Evolutionary conservation across 1,140 invertebrate genomes (phyloP), one percentile per base, ranked within the genome.

Genomic region (Caerostris extrusa): DNA sequence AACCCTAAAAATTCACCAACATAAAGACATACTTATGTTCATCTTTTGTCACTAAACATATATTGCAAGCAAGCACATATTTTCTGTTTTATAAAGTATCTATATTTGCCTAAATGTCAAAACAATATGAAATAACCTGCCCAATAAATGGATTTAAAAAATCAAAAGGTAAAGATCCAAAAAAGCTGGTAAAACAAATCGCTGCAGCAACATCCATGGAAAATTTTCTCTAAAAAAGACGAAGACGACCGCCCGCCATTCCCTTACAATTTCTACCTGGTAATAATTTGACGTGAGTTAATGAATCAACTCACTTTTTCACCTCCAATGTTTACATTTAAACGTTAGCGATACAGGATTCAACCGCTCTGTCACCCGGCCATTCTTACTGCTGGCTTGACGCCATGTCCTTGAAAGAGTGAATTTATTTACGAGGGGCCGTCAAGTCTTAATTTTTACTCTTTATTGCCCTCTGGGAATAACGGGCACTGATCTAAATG

Each of bases 391-490:
- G 34, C 19, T 93, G 92, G 92, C 92, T 71, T 53, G 3, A 12
- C n/a, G 92, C 92, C 92, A 93, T 64, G 92, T 82, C 92, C 92
- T 93, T 93, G 92, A 50, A 64, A 55, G 53, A 34, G 67, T n/a
- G 90, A 64, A 93, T 85, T 93, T 93, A 93, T 93, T 93, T 93
- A 93, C 91, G 91, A 93, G 91, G 91, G 91, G 56, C 81, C 77
- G 77, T 85, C 60, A 64, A 60, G 91, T 93, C 91, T 93, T 93
- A 83, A 93, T 86, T 93, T 86, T 86, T 83, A 87, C 61, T 93
- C 83, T 67, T 90, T 87, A 93, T 86, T 69, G 53, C 61, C 91
- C 81, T 83, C 17, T 12, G 83, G 64, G 83, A 71, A 60, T 50
- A 60, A 85, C 55, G 61, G 58, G 60, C 81, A 57, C 83, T 34